Base-by-base conservation (phyloP, 2,113 vertebrate genomes). In the Calonectris borealis region DNA sequence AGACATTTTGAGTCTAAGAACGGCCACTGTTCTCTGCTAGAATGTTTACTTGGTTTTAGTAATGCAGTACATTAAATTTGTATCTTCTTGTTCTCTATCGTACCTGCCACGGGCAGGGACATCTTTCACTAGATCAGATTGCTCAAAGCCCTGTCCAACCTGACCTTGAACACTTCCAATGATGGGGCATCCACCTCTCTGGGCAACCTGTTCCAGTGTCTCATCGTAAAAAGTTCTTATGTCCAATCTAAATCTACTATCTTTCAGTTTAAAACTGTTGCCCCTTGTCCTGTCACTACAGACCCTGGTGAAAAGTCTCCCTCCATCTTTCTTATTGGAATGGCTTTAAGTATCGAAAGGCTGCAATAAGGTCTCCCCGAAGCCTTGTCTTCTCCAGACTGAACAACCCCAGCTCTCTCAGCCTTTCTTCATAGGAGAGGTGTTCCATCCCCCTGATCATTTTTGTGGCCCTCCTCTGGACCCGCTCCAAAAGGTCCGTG, bases 351-450 rank as follows among this genome's bases (percentile, higher is more conserved):
- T 14, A 38, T 2, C 86, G 36, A 19, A 57, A 31, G 32, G 32
- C 13, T 4, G 5, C 18, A 10, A 1, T 54, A 55, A 36, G 6
- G 15, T 34, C 11, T 55, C 25, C 5, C 32, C 0, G 7, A 3
- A 75, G 16, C 24, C 20, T 52, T 24, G 9, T 58, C 31, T 44
- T 36, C 44, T 90, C 32, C 46, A 34, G 19, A 25, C 36, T 92
- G 24, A 89, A 60, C 16, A 42, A 25, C 0, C 1, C 21, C 7
- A 58, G 13, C 7, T 66, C 14, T 36, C 29, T 19, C 27, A 75
- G 38, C 16, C 26, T 68, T 6, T 69, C 5, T 6, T 54, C 21
- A 32, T 1, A 3, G 1, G 4, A 84, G 40, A 57, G 16, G 31
- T 32, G 55, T 32, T 57, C 12, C 34, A 77, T 2, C 7, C 26